A percentile compares a stretch with the other conserved stretches of the same genome.
Conservation (phyloP, 2,888 invertebrate genomes). For the Scaptomyza polygonia region DNA sequence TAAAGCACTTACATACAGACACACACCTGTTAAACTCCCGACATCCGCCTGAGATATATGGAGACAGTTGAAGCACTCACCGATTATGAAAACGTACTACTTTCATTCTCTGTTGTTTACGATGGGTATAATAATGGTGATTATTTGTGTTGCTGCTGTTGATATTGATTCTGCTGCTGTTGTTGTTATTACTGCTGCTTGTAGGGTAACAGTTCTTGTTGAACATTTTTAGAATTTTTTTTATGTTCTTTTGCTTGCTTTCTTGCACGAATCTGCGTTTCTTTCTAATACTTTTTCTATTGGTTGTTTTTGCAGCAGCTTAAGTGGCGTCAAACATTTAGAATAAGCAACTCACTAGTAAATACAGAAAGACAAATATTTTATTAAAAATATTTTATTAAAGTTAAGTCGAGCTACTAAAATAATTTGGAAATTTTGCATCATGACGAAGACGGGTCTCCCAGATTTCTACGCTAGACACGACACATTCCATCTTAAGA, state of each 20-base stretch:
- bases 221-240: slow-evolving; percentile 54
- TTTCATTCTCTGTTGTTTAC: slow-evolving; percentile 47
- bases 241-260: slow-evolving; percentile 10
- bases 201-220: slow-evolving; percentile 47
- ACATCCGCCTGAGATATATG: slow-evolving; percentile 10
- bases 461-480: not conserved
- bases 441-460: slow-evolving; percentile 38
- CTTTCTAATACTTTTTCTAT: slow-evolving; percentile 15
- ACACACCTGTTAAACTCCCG: not conserved
- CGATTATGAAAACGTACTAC: slow-evolving; percentile 58
- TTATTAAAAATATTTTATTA: not conserved
- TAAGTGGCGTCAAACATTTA: slow-evolving; percentile 21
- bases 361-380: too few relatives aligned
- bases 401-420: slow-evolving; percentile 29
- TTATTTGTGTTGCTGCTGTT: slow-evolving; percentile 38
- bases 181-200: slow-evolving; percentile 41
- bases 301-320: slow-evolving; percentile 17
- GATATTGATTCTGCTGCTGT: slow-evolving; percentile 34
- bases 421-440: slow-evolving; percentile 32
- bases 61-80: slow-evolving; percentile 51
- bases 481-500: slow-evolving; percentile 14
- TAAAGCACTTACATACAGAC: slow-evolving; percentile 14
- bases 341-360: not conserved
- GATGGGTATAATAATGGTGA: slow-evolving; percentile 30
- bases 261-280: slow-evolving; percentile 4